A percentile compares a stretch with the other conserved stretches of the same genome.
Evolutionary conservation across 64 coral and sea anemone genomes (phyloP).

Genomic region (Stichodactyla mertensii): DNA sequence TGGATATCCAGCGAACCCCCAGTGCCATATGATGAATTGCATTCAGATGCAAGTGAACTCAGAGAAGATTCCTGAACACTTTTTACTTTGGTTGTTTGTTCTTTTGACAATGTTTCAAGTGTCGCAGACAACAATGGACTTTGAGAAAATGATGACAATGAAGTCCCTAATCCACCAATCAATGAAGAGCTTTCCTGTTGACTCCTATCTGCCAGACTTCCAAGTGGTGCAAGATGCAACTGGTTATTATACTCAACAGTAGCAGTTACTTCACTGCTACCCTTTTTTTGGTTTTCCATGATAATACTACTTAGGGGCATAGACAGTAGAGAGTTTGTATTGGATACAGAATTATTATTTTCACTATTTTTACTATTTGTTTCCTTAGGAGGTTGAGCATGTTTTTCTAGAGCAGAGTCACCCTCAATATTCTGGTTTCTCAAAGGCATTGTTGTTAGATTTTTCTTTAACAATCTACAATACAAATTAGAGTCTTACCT

Average conservation of each 20-base stretch:
- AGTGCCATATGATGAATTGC: no score
- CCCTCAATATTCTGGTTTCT: background rate
- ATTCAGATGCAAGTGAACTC: no score
- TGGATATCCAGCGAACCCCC: no score
- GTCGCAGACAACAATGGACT: constrained; percentile 27
- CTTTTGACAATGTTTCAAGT: constrained; percentile 2
- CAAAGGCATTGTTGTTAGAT: background rate
- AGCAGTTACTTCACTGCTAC: background rate
- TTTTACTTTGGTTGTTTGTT: background rate
- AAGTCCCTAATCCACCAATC: no score
- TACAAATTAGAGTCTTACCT: constrained; percentile 51
- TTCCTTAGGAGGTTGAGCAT: background rate
- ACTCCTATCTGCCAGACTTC: background rate
- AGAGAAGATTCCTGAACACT: background rate
- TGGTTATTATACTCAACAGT: background rate
- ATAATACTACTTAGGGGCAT: background rate
- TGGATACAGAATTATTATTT: background rate
- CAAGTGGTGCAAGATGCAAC: background rate
- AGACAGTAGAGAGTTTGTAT: background rate
- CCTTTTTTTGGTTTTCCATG: background rate
- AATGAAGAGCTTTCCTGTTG: background rate
- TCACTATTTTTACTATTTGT: background rate
- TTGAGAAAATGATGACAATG: background rate
- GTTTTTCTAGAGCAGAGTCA: background rate
- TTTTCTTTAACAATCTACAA: constrained; percentile 9